Evolutionary conservation across 2,888 invertebrate species (phyloP).

Genomic region (Uloborus plumipes): DNA sequence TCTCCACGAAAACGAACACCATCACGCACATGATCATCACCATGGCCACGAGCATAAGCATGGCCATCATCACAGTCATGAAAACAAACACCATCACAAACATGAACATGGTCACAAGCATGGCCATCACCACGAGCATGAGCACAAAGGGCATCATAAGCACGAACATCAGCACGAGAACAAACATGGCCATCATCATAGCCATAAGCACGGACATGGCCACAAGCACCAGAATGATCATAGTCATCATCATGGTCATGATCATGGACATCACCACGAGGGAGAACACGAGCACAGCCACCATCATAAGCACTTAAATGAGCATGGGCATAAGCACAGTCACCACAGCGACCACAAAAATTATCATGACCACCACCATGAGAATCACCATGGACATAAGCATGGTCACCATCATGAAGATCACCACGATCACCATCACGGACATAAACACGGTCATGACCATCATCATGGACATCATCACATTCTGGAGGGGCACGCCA

Average conservation of each 20-base stretch:
- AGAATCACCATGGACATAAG: constrained; percentile 14
- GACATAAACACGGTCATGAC: constrained; percentile 28
- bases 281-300: constrained; percentile 4
- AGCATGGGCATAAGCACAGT: constrained; percentile 14
- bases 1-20: constrained; percentile 20
- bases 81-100: constrained; percentile 15
- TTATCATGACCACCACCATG: constrained; percentile 24
- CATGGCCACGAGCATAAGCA: constrained; percentile 25
- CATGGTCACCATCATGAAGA: constrained; percentile 37
- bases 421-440: constrained; percentile 38
- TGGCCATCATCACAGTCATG: constrained; percentile 21
- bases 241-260: constrained; percentile 18
- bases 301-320: constrained; percentile 14
- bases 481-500: constrained; percentile 20
- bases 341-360: constrained; percentile 19
- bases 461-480: constrained; percentile 22
- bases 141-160: neutral
- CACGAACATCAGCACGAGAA: constrained; percentile 30
- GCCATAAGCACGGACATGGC: constrained; percentile 16
- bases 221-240: constrained; percentile 31
- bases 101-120: constrained; percentile 27
- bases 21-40: constrained; percentile 15
- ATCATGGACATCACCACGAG: constrained; percentile 10
- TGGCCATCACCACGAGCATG: constrained; percentile 8
- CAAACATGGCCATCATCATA: constrained; percentile 16